Conservation (phyloP, 2,888 invertebrate species). For the Kryphioiulus occultus region DNA sequence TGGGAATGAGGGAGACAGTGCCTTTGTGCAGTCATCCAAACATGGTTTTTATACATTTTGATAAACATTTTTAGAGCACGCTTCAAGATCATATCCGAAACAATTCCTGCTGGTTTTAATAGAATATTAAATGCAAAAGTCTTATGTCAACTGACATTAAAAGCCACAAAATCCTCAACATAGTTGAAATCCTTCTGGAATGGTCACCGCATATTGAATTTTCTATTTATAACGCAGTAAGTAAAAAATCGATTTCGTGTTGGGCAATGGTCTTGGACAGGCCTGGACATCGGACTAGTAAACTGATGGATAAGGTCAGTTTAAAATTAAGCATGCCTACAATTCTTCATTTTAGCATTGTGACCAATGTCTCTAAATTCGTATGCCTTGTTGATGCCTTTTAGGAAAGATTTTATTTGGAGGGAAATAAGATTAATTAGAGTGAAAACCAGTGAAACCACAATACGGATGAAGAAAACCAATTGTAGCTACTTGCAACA, state of each 20-base stretch:
- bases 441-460: not conserved
- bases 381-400: too few species aligned
- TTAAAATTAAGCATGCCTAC: too few species aligned
- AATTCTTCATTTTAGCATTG: not conserved
- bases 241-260: not conserved
- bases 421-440: too few species aligned
- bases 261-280: not conserved
- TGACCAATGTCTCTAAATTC: too few species aligned
- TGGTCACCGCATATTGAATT: not conserved
- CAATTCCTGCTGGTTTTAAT: too few species aligned
- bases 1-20: not conserved
- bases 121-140: not conserved
- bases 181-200: not conserved
- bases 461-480: not conserved
- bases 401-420: too few species aligned
- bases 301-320: not conserved
- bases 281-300: not conserved
- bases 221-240: not conserved
- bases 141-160: not conserved
- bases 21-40: not conserved
- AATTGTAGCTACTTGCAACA: not conserved
- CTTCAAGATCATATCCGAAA: too few species aligned
- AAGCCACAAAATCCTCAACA: not conserved
- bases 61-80: too few species aligned
- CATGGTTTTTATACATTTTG: not conserved